Percentiles rank a stretch among this genome's conserved stretches.
Evolutionary conservation across 2,113 vertebrate species (phyloP).

Genomic region (Ornithorhynchus anatinus): DNA sequence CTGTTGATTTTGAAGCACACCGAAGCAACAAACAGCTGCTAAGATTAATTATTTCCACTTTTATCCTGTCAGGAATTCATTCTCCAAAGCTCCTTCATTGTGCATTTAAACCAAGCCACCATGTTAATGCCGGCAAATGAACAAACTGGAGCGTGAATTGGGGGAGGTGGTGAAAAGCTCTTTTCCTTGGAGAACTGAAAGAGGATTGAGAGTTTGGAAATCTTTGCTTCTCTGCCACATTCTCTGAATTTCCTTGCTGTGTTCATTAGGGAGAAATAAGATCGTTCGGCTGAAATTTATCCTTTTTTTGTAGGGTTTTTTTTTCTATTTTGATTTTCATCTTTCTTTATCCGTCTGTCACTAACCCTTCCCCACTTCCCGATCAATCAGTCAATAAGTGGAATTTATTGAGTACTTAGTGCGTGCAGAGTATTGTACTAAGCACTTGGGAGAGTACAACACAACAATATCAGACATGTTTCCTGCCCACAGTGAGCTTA

Average conservation of each 20-base stretch:
- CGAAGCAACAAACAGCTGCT: conserved; percentile 13
- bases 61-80: conserved; percentile 24
- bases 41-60: conserved; percentile 27
- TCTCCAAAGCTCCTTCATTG: neutral
- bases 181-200: conserved; percentile 22
- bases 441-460: no score
- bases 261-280: no score
- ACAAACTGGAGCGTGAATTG: conserved; percentile 15
- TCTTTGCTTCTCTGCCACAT: conserved; percentile 8
- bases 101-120: conserved; percentile 8
- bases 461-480: no score
- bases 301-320: no score
- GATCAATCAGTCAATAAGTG: no score
- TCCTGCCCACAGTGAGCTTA: no score
- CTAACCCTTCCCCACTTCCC: no score
- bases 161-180: conserved; percentile 15
- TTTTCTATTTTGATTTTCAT: no score
- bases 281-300: no score
- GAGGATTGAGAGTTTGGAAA: conserved; percentile 24
- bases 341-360: no score
- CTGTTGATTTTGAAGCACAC: conserved; percentile 30
- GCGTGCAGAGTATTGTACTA: no score
- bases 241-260: conserved; percentile 25
- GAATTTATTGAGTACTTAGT: no score
- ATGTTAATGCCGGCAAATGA: conserved; percentile 18